These are phyloP conservation scores for Cydia strobilella DNA, from an alignment of 1,140 invertebrate species.

Conservation along the genomic window DNA sequence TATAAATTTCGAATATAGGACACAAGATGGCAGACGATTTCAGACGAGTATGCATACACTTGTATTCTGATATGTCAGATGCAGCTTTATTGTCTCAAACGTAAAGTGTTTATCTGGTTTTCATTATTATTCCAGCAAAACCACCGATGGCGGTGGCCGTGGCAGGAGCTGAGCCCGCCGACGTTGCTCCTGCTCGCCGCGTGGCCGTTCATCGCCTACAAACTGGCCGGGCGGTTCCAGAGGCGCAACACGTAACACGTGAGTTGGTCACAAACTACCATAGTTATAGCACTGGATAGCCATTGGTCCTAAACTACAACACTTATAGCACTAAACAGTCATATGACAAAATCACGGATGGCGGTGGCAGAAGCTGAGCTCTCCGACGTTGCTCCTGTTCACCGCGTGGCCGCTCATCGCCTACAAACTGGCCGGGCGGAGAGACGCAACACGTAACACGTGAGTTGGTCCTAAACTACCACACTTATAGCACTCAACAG, in stretches of 20 bases:
- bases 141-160: conserved; percentile 68
- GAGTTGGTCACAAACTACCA: conserved; percentile 22
- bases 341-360: conserved; percentile 42
- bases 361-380: conserved; percentile 72
- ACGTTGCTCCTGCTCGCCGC: conserved; percentile 55
- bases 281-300: too few relatives aligned
- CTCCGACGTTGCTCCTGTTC: conserved; percentile 57
- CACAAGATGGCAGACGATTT: too few relatives aligned
- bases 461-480: conserved; percentile 32
- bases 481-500: too few relatives aligned
- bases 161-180: conserved; percentile 68
- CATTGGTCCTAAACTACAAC: too few relatives aligned
- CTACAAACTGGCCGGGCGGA: conserved; percentile 46
- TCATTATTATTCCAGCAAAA: conserved; percentile 46
- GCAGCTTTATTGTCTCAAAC: too few relatives aligned
- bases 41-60: too few relatives aligned
- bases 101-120: too few relatives aligned
- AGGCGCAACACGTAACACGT: conserved; percentile 46
- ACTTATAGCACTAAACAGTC: too few relatives aligned
- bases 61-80: too few relatives aligned
- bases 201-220: conserved; percentile 65
- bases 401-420: conserved; percentile 64
- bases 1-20: too few relatives aligned
- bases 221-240: conserved; percentile 42
- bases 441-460: conserved; percentile 45